Evolutionary conservation across 2,113 vertebrate species (phyloP).

Genomic region (Phoxinus phoxinus): DNA sequence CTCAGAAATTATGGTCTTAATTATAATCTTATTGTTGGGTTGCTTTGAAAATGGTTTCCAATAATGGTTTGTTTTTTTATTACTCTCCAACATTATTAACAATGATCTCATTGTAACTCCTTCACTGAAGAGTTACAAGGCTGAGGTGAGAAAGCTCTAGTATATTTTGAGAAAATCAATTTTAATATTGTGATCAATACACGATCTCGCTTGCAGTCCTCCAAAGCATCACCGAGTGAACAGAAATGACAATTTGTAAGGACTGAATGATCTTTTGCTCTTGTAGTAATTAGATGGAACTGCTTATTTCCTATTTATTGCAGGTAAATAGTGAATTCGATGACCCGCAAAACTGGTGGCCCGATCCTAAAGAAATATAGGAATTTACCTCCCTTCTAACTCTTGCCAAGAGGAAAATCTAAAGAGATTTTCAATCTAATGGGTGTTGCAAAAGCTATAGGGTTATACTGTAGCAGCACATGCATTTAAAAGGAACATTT

Average conservation of each 20-base stretch:
- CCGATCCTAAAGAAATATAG: slow-evolving; percentile 44
- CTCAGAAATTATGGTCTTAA: slow-evolving; percentile 51
- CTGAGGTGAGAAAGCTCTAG: slow-evolving; percentile 41
- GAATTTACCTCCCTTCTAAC: not conserved
- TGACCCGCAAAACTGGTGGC: slow-evolving; percentile 54
- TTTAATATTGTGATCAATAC: slow-evolving; percentile 69
- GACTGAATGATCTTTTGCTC: slow-evolving; percentile 53
- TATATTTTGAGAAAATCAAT: slow-evolving; percentile 70
- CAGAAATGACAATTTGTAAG: slow-evolving; percentile 64
- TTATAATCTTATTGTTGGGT: slow-evolving; percentile 57
- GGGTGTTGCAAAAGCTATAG: not conserved
- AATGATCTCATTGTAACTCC: slow-evolving; percentile 56
- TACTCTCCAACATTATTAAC: slow-evolving; percentile 65
- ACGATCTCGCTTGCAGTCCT: slow-evolving; percentile 61
- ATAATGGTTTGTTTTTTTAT: slow-evolving; percentile 61
- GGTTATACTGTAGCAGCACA: no score
- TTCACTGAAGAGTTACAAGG: slow-evolving; percentile 47
- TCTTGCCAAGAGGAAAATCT: not conserved
- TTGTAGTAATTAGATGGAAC: slow-evolving; percentile 61
- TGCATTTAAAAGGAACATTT: no score
- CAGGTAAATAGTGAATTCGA: slow-evolving; percentile 61
- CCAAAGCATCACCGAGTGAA: slow-evolving; percentile 60
- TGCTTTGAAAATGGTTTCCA: slow-evolving; percentile 54
- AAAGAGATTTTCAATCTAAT: not conserved
- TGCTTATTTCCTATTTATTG: slow-evolving; percentile 52